A percentile compares a stretch with the other conserved stretches of the same genome.
phyloP scores from a whole-genome alignment of 2,797 vertebrate species.

The Poeciliopsis presidionis region DNA sequence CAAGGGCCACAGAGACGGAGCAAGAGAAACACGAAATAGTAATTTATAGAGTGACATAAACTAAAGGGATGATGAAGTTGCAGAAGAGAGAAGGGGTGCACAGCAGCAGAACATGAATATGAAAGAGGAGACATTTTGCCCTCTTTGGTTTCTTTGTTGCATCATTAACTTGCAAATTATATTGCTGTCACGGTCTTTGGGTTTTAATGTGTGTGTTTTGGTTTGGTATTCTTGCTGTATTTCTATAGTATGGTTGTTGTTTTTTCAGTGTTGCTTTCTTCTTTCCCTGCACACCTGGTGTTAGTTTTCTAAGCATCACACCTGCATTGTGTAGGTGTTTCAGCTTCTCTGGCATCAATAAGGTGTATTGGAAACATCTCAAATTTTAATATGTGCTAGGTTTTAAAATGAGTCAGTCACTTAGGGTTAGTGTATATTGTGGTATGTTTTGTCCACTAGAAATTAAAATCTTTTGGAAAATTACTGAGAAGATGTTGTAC shows the following conservation, averaged over 20 bases:
- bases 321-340: neutral
- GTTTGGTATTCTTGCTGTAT: slow-evolving; percentile 48
- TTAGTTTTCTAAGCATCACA: slow-evolving; percentile 13
- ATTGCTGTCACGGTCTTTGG: slow-evolving; percentile 48
- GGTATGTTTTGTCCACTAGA: neutral
- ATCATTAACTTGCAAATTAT: slow-evolving; percentile 82
- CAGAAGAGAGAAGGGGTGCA: slow-evolving; percentile 17
- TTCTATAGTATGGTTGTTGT: slow-evolving; percentile 44
- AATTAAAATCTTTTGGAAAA: neutral
- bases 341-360: neutral
- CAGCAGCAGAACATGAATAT: slow-evolving; percentile 77
- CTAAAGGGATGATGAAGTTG: slow-evolving; percentile 35
- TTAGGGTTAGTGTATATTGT: neutral
- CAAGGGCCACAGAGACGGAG: slow-evolving; percentile 38
- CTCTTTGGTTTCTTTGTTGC: slow-evolving; percentile 69
- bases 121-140: slow-evolving; percentile 72
- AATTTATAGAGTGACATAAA: slow-evolving; percentile 55
- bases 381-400: neutral
- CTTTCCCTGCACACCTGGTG: slow-evolving; percentile 38
- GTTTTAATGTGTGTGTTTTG: slow-evolving; percentile 12
- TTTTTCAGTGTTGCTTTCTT: neutral
- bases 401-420: neutral
- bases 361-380: neutral
- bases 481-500: neutral
- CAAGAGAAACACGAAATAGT: slow-evolving; percentile 51